Evolutionary conservation across 1,140 invertebrate genomes (phyloP).

Genomic region (Apocrypta bakeri): DNA sequence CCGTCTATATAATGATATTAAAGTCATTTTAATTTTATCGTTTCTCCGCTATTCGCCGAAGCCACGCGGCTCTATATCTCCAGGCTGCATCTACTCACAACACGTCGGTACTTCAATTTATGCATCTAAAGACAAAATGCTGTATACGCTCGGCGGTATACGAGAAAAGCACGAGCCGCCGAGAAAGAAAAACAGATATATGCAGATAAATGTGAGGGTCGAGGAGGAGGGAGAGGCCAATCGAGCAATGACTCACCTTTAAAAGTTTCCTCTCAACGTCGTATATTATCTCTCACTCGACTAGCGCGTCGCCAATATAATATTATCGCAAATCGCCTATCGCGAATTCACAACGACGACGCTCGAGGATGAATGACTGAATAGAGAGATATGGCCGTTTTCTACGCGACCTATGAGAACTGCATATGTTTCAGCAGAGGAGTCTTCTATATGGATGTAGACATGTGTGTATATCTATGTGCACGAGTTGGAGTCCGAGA

Average conservation of each 20-base stretch:
- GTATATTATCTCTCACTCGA: slow-evolving; percentile 46
- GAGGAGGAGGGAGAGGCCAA: slow-evolving; percentile 23
- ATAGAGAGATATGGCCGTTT: slow-evolving; percentile 38
- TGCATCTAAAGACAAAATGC: slow-evolving; percentile 46
- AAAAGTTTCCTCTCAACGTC: slow-evolving; percentile 38
- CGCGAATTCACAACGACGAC: slow-evolving; percentile 41
- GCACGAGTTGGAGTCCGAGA: slow-evolving; percentile 2
- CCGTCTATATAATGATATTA: slow-evolving; percentile 40
- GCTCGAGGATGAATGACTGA: slow-evolving; percentile 48
- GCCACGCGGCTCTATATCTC: slow-evolving; percentile 13
- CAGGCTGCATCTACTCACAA: slow-evolving; percentile 31
- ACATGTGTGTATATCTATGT: too few relatives aligned
- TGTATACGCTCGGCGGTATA: not conserved
- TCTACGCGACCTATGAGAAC: slow-evolving; percentile 31
- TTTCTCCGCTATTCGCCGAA: slow-evolving; percentile 32
- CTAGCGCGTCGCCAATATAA: slow-evolving; percentile 46
- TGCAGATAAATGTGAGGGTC: not conserved
- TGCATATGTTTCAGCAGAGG: not conserved
- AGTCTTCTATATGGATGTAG: too few relatives aligned
- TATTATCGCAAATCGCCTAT: slow-evolving; percentile 54
- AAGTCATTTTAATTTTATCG: slow-evolving; percentile 46
- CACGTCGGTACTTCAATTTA: slow-evolving; percentile 49
- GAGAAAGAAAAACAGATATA: slow-evolving; percentile 23
- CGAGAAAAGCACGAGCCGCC: not conserved
- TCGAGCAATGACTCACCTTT: slow-evolving; percentile 45